These are phyloP conservation scores for Ypsolopha sequella DNA, from an alignment of 2,888 invertebrate genomes.

Conservation along the genomic window DNA sequence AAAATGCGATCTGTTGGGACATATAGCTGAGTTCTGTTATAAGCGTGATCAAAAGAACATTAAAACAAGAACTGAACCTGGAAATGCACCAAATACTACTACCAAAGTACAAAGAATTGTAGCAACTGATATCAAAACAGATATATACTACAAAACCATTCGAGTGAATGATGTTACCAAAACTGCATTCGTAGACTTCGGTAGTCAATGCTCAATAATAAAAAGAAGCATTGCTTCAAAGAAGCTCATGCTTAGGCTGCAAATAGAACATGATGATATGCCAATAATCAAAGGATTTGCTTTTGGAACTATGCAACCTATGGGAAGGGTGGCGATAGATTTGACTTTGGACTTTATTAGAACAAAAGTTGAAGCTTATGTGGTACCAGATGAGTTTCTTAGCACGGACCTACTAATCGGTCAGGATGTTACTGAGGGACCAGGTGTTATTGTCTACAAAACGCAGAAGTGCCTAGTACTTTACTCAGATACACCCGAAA, in stretches of 20 bases:
- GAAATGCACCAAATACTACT: no score
- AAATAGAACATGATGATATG: background rate
- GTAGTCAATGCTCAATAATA: background rate
- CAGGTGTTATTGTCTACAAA: background rate
- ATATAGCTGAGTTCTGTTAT: no score
- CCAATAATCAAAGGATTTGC: slow-evolving; percentile 1
- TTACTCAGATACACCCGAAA: background rate
- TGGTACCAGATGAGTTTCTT: slow-evolving; percentile 1
- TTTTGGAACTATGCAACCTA: background rate
- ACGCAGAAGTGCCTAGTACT: background rate
- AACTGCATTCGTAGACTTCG: background rate
- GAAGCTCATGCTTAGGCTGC: background rate
- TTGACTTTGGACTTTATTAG: background rate
- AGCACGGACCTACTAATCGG: background rate
- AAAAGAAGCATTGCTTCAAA: background rate
- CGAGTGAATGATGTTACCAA: background rate
- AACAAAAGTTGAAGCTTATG: background rate
- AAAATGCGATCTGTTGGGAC: no score
- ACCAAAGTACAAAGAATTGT: background rate
- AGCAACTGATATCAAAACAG: background rate
- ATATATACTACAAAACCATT: background rate
- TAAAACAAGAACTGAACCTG: no score
- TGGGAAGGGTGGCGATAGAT: background rate
- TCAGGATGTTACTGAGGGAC: background rate
- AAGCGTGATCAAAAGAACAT: no score